Conservation (phyloP, 2,888 invertebrate genomes). For the Chromoteleia sp. region DNA sequence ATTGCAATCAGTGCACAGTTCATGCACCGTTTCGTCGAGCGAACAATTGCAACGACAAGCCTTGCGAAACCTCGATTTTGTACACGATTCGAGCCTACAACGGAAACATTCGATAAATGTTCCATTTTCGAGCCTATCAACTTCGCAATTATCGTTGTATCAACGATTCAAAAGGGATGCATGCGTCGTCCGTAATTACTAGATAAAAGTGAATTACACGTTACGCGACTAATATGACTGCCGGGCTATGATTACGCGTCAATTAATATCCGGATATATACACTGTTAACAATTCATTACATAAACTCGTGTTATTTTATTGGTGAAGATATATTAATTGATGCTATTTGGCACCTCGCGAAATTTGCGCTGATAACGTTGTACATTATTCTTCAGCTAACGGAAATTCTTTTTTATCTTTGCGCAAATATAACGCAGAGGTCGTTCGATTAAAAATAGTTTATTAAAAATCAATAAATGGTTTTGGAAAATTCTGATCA, state of each 20-base stretch:
- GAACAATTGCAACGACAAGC: slow-evolving; percentile 55
- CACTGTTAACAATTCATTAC: slow-evolving; percentile 23
- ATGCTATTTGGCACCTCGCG: neutral
- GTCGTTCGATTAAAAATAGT: too few species aligned
- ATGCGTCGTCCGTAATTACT: slow-evolving; percentile 58
- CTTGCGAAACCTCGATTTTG: slow-evolving; percentile 44
- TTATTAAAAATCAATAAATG: too few species aligned
- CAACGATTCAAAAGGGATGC: slow-evolving; percentile 62
- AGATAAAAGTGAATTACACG: slow-evolving; percentile 69
- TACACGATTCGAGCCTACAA: slow-evolving; percentile 50
- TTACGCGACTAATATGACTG: slow-evolving; percentile 47
- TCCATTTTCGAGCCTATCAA: slow-evolving; percentile 68
- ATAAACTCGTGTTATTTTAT: slow-evolving; percentile 30
- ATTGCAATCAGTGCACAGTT: slow-evolving; percentile 60
- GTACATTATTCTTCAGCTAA: too few species aligned
- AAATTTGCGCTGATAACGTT: neutral
- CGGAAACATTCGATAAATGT: slow-evolving; percentile 69
- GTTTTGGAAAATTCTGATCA: too few species aligned
- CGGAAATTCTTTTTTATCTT: too few species aligned
- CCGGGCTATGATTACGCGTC: slow-evolving; percentile 45
- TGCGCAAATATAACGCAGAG: too few species aligned
- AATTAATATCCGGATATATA: slow-evolving; percentile 33
- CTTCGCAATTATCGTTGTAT: slow-evolving; percentile 66
- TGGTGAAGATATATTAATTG: neutral
- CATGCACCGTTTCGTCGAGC: slow-evolving; percentile 45